Percentiles rank a stretch among this genome's conserved stretches.
These are phyloP conservation scores for Calameuta filiformis DNA, from an alignment of 2,888 invertebrate genomes.

Conservation along the genomic window DNA sequence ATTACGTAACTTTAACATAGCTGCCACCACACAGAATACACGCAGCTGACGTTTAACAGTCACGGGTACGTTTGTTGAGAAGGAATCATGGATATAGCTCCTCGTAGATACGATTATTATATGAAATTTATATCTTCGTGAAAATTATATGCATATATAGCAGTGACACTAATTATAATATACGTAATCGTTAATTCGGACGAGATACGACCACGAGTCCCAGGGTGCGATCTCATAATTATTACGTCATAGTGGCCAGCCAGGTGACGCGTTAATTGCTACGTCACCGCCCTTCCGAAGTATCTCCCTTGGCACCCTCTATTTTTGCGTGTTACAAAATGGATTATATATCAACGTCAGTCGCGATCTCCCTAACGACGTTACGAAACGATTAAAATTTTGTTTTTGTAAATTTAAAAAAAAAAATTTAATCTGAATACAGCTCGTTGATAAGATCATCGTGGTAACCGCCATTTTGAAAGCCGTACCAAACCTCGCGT, in stretches of 20 bases:
- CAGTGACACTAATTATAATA: not conserved
- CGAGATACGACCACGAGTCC: not conserved
- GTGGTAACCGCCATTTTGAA: not conserved
- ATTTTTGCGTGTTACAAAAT: not conserved
- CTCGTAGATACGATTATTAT: not conserved
- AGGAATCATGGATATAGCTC: not conserved
- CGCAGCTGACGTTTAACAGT: not conserved
- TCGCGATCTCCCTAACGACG: not conserved
- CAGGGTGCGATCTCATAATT: conserved; percentile 55
- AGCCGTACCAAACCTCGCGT: not conserved
- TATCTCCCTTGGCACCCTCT: conserved; percentile 5
- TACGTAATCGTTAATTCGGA: not conserved
- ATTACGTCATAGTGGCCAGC: conserved; percentile 47
- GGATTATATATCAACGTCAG: not conserved
- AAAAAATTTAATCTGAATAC: not conserved
- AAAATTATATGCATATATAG: not conserved
- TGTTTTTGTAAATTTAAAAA: not conserved
- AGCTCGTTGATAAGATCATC: not conserved
- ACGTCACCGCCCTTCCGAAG: conserved; percentile 30
- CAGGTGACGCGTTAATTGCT: conserved; percentile 58
- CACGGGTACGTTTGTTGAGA: not conserved
- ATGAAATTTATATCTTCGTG: not conserved
- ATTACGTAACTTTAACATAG: not conserved
- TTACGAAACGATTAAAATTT: not conserved
- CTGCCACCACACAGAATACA: not conserved